Conservation (phyloP, 2,888 invertebrate species). For the Diadegma fenestrale region DNA sequence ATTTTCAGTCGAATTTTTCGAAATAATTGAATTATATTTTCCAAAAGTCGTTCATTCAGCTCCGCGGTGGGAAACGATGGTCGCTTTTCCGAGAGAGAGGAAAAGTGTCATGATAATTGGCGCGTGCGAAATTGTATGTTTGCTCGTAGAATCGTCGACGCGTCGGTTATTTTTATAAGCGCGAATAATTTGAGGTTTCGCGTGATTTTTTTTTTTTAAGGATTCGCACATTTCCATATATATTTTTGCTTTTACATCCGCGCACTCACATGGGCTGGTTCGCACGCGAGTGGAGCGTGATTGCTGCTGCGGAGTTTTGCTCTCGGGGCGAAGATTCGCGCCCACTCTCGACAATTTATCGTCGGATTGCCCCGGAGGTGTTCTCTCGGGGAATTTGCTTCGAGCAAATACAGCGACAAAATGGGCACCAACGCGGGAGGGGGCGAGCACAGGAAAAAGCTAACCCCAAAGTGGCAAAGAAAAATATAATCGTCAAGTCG, state of each 20-base stretch:
- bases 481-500: conserved; percentile 65
- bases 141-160: background rate
- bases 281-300: conserved; percentile 51
- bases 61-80: background rate
- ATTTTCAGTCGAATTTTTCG: background rate
- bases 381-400: conserved; percentile 62
- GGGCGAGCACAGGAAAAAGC: conserved; percentile 18
- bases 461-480: conserved; percentile 61
- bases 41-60: background rate
- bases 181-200: conserved; percentile 23
- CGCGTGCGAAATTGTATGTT: background rate
- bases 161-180: background rate
- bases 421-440: conserved; percentile 30
- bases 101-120: conserved; percentile 2
- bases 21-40: conserved; percentile 12
- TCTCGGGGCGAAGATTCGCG: conserved; percentile 56
- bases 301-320: conserved; percentile 51
- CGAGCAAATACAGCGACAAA: conserved; percentile 55
- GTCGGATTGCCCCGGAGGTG: conserved; percentile 47
- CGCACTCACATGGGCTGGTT: conserved; percentile 1
- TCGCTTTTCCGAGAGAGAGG: background rate
- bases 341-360: conserved; percentile 65
- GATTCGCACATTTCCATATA: conserved; percentile 2
- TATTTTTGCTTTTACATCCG: background rate
- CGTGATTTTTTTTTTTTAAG: conserved; percentile 23